Base-by-base conservation (phyloP, 2,888 invertebrate genomes). In the Sminthurides aquaticus region DNA sequence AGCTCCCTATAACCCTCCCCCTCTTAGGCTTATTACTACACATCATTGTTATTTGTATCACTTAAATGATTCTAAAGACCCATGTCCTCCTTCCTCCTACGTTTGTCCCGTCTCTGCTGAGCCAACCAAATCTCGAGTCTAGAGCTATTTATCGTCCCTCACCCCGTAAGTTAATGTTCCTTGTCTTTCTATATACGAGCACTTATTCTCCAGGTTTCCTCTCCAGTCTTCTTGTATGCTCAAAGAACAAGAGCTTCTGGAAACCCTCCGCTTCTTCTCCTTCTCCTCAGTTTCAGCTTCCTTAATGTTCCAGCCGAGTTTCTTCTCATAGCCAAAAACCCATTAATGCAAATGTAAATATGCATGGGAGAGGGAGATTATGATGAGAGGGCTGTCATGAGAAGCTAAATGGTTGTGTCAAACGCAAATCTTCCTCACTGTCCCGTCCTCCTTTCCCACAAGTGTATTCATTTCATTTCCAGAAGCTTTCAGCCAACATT, bases 361-460 rank as follows among this genome's bases (percentile, higher is more conserved):
- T 34, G 43, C 43, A 34, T 34, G 43, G 5, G 43, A 34, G 43
- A 34, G 43, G 43, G 43, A 34, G 43, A 34, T 34, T 34, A 34
- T 34, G 43, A 34, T 34, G 43, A 34, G 43, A 34, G 43, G 43
- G 43, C 43, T 34, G 43, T 34, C 43, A 34, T 34, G 15, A 34
- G 43, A 15, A 34, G 43, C 43, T 34, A 34, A 34, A 34, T 34
- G 43, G 43, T 34, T 34, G 43, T 34, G 43, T 34, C 43, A 34
- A 34, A 34, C 43, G 55, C 57, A 29, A 15, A 11, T 24, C 20
- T 57, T 20, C 8, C 28, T 27, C 57, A 2, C 5, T 3, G 3
- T 27, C 58, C 58, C 24, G 22, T 43, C 43, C 34, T 22, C 43
- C 24, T 58, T n/a, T 58, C 20, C 58, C n/a, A n/a, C n/a, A n/a